Base-by-base conservation (phyloP, 2,113 vertebrate species). In the Orycteropus afer region DNA sequence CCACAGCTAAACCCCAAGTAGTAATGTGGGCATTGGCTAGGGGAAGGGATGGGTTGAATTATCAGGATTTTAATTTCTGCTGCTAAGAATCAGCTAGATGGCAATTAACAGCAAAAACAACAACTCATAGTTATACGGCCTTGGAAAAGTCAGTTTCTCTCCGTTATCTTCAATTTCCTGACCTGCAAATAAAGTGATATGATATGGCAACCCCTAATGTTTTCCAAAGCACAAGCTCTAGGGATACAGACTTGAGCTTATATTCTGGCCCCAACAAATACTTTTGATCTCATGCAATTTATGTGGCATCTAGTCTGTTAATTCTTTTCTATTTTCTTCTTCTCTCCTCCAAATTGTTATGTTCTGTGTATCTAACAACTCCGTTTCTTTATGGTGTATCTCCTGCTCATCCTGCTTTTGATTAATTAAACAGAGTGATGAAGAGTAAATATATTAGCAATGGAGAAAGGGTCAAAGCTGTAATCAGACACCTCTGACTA, bases 401-500 rank as follows among this genome's bases (percentile, higher is more conserved):
- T 90, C 59, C 89, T 96, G 74, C 57, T 63, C 78, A 23, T 74
- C 47, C 82, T 74, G 61, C 37, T 94, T 84, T 47, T n/a, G 85
- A 59, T 79, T 74, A 63, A 51, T 73, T 93, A 32, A 29, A 22
- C 23, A 55, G 57, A 87, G 17, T 32, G 45, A 85, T 42, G 25
- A 59, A 37, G 2, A 86, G 45, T 34, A 79, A 86, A 83, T 78
- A 78, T 17, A 13, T 53, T 65, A 63, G 69, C 32, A 92, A 81
- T 42, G n/a, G 32, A 86, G 25, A 78, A 37, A 86, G 13, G 32
- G 29, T 51, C 45, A 73, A 49, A 53, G 22, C 59, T 91, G 10
- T 59, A 78, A n/a, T 34, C 34, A 8, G 74, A 65, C 29, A 34
- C 2, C 40, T 92, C 18, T 20, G 45, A 14, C 34, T 86, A 18